Evolutionary conservation across 2,113 vertebrate species (phyloP).

Genomic region (Ictidomys tridecemlineatus): DNA sequence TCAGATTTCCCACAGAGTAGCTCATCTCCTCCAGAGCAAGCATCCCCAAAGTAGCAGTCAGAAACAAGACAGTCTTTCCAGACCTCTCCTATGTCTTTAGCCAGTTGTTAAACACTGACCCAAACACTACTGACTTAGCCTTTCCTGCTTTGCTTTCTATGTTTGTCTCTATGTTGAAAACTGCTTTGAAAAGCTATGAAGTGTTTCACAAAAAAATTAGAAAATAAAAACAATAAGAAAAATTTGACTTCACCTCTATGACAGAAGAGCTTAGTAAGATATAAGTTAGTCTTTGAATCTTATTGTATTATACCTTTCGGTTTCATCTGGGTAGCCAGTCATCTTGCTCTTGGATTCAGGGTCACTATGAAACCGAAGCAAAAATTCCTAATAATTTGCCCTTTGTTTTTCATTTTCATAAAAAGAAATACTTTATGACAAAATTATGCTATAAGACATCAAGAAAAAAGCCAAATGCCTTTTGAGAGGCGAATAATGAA

Average conservation of each 20-base stretch:
- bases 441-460: not conserved
- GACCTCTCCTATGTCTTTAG: not conserved
- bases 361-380: not conserved
- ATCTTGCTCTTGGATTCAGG: constrained; percentile 29
- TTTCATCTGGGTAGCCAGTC: not conserved
- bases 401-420: constrained; percentile 51
- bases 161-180: constrained; percentile 6
- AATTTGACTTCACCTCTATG: not conserved
- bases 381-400: constrained; percentile 19
- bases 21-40: not conserved
- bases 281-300: not conserved
- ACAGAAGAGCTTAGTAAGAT: not conserved
- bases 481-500: not conserved
- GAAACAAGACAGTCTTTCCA: not conserved
- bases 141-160: constrained; percentile 3
- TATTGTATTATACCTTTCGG: not conserved
- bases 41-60: not conserved
- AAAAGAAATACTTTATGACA: constrained; percentile 30
- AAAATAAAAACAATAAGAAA: constrained; percentile 10
- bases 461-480: not conserved
- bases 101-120: not conserved
- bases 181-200: not conserved
- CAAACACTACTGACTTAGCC: not conserved
- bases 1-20: not conserved
- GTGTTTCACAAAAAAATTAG: not conserved